A percentile compares a stretch with the other conserved stretches of the same genome.
Conservation (phyloP, 2,113 vertebrate species). For the Picathartes gymnocephalus region DNA sequence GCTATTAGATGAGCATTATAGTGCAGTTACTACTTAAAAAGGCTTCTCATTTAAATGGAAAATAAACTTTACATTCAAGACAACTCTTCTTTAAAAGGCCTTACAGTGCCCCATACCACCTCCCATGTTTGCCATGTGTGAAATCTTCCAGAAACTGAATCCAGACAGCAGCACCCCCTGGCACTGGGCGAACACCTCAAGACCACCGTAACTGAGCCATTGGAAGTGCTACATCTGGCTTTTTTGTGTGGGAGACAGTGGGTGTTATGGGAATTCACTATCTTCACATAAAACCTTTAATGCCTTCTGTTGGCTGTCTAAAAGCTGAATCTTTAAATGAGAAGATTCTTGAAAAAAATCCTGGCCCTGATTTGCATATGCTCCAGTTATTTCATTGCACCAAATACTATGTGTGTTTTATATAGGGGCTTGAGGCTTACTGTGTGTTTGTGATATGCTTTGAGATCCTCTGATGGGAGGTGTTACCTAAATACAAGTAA, state of each 20-base stretch:
- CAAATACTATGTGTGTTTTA: not conserved
- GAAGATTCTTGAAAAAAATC: not conserved
- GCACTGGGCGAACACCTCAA: not conserved
- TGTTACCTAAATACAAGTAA: conserved; percentile 61
- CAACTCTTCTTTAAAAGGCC: not conserved
- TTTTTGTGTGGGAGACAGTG: not conserved
- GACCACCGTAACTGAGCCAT: not conserved
- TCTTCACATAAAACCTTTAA: not conserved
- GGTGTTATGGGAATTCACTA: not conserved
- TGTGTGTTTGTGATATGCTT: conserved; percentile 31
- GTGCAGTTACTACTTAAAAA: not conserved
- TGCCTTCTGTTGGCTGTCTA: not conserved
- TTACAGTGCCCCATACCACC: not conserved
- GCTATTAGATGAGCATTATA: conserved; percentile 30
- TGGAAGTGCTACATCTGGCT: not conserved
- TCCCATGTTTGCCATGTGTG: not conserved
- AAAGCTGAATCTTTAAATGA: conserved; percentile 6
- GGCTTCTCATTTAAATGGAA: not conserved
- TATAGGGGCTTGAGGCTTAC: not conserved
- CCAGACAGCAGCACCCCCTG: not conserved
- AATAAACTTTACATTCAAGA: conserved; percentile 22
- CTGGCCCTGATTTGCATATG: not conserved
- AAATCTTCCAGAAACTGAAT: not conserved
- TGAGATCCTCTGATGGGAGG: conserved; percentile 46
- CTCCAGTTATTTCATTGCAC: conserved; percentile 31